Conservation (phyloP, 2,888 invertebrate species). For the Thera obeliscata region DNA sequence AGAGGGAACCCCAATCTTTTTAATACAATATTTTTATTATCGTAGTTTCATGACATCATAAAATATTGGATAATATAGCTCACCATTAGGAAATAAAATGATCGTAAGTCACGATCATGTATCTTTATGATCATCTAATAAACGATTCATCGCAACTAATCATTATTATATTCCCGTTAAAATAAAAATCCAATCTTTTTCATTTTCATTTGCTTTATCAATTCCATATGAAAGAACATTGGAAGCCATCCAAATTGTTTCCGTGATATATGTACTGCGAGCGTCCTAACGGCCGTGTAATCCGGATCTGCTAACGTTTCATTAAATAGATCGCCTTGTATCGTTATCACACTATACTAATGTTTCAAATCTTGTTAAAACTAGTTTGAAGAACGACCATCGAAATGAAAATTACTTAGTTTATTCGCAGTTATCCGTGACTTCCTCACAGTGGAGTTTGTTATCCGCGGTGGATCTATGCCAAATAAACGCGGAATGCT, state of each 20-base stretch:
- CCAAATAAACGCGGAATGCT: too few species aligned
- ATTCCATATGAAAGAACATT: conserved; percentile 57
- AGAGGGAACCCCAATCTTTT: background rate
- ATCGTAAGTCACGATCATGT: conserved; percentile 11
- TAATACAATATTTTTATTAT: background rate
- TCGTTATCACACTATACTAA: conserved; percentile 42
- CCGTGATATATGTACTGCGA: conserved; percentile 62
- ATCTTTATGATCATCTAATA: conserved; percentile 18
- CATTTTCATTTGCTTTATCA: conserved; percentile 43
- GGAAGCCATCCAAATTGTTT: conserved; percentile 68
- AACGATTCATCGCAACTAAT: conserved; percentile 29
- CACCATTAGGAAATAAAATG: background rate
- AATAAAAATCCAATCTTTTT: conserved; percentile 46
- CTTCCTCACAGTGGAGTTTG: background rate
- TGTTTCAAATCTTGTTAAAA: conserved; percentile 24
- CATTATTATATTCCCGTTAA: conserved; percentile 39
- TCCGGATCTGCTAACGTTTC: conserved; percentile 55
- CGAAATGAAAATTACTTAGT: conserved; percentile 29
- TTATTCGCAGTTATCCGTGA: background rate
- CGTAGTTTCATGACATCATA: conserved; percentile 1
- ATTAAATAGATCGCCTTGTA: conserved; percentile 60
- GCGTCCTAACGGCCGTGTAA: conserved; percentile 51
- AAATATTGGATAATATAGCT: conserved; percentile 3
- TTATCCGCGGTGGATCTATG: too few species aligned
- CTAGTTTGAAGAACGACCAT: conserved; percentile 21